phyloP scores from a whole-genome alignment of 2,113 vertebrate genomes.

The Paratilapia polleni region DNA sequence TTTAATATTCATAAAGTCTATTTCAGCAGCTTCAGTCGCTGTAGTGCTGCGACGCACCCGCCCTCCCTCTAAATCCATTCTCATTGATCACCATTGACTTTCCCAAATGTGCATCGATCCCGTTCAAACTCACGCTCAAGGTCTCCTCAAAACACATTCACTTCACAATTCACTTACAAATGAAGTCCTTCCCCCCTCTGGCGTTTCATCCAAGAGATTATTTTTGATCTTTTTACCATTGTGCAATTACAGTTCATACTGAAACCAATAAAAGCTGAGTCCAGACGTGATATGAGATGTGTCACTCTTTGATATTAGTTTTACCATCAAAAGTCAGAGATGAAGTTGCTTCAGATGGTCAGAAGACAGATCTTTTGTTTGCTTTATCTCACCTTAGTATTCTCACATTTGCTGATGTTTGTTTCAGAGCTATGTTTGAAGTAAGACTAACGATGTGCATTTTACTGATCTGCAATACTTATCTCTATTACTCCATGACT shows the following conservation, averaged over 20 bases:
- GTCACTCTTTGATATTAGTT: constrained; percentile 66
- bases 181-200: constrained; percentile 47
- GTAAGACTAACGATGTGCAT: background rate
- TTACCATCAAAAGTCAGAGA: constrained; percentile 50
- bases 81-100: constrained; percentile 81
- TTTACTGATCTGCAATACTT: background rate
- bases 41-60: constrained; percentile 41
- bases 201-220: constrained; percentile 57
- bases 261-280: constrained; percentile 69
- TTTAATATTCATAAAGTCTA: constrained; percentile 86
- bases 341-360: constrained; percentile 18
- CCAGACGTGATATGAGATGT: constrained; percentile 50
- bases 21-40: constrained; percentile 76
- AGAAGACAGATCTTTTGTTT: constrained; percentile 22
- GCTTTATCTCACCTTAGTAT: background rate
- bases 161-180: constrained; percentile 71
- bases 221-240: constrained; percentile 66
- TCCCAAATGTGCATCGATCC: constrained; percentile 72
- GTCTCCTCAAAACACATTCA: constrained; percentile 67
- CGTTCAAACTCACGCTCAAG: constrained; percentile 79
- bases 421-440: background rate
- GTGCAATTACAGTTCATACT: constrained; percentile 67
- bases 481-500: background rate
- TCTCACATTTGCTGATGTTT: background rate
- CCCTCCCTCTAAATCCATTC: constrained; percentile 79